These are phyloP conservation scores for Cydia amplana DNA, from an alignment of 1,140 invertebrate genomes.

Conservation along the genomic window DNA sequence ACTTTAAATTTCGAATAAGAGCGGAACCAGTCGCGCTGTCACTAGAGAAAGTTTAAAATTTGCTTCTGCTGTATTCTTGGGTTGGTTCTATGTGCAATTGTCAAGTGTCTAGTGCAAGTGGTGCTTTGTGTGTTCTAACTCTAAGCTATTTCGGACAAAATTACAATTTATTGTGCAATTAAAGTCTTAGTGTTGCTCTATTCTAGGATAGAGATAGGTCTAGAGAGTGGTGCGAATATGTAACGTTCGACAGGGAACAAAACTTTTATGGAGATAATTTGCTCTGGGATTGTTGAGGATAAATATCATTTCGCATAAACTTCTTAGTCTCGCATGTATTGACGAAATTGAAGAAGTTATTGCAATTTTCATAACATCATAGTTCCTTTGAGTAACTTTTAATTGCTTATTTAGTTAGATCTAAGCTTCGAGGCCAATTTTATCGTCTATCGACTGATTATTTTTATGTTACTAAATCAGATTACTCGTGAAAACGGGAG, in stretches of 20 bases:
- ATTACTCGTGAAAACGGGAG: no score
- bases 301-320: neutral
- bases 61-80: slow-evolving; percentile 46
- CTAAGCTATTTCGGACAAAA: slow-evolving; percentile 65
- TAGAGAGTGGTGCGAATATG: slow-evolving; percentile 54
- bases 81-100: slow-evolving; percentile 64
- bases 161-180: slow-evolving; percentile 66
- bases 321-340: neutral
- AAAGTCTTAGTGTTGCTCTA: slow-evolving; percentile 59
- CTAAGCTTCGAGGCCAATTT: no score
- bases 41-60: slow-evolving; percentile 27
- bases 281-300: neutral
- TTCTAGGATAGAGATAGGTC: slow-evolving; percentile 71
- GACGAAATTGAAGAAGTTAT: neutral
- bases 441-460: no score
- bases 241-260: slow-evolving; percentile 14
- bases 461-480: no score
- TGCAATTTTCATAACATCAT: neutral
- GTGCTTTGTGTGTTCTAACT: slow-evolving; percentile 61
- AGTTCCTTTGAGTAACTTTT: neutral
- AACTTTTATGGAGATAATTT: neutral
- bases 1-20: slow-evolving; percentile 26
- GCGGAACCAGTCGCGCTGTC: neutral
- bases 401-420: neutral
- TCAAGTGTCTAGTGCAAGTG: slow-evolving; percentile 62